Evolutionary conservation across 2,888 invertebrate species (phyloP), one percentile per base, ranked within the genome.

Genomic region (Tachina lurida): DNA sequence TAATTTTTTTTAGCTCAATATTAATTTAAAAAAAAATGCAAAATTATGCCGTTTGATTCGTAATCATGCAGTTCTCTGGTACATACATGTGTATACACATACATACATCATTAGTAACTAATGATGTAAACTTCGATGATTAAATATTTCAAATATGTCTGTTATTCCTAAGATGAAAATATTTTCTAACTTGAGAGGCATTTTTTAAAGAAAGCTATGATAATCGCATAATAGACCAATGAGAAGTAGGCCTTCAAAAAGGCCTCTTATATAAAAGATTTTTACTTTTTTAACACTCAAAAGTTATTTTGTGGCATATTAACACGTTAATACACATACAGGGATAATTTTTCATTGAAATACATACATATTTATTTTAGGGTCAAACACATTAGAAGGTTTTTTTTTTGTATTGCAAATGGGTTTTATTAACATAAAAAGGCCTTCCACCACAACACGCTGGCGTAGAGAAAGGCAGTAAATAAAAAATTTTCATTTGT

Each of bases 301-400:
- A 12, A 47, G 47, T 17, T 43, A 67, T 31, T 43, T 13, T 39
- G 7, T 39, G 17, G 41, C 56, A 52, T 31, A 73, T 7, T 56
- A 12, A 68, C 56, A 68, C 52, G n/a, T 65, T 56, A 58, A 22
- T 22, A 15, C 31, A 68, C 47, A 56, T 60, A 19, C 43, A 49
- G 60, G 41, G 1, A 39, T 60, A 58, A 80, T 58, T 45, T 70
- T 60, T 71, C 76, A 31, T 45, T 31, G 31, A 31, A 31, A 31
- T 31, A 31, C 31, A 41, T 10, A 17, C 19, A 65, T 39, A 49
- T 49, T 62, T 62, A 63, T 41, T 65, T 60, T 19, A 31, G 67
- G 78, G 60, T 79, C 78, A 79, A 71, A 75, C 52, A 63, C 70
- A 82, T 82, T 79, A 71, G 71, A 56, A 39, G 13, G 39, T 75